Evolutionary conservation across 1,140 invertebrate genomes (phyloP), one percentile per base, ranked within the genome.

Genomic region (Lithobius niger): DNA sequence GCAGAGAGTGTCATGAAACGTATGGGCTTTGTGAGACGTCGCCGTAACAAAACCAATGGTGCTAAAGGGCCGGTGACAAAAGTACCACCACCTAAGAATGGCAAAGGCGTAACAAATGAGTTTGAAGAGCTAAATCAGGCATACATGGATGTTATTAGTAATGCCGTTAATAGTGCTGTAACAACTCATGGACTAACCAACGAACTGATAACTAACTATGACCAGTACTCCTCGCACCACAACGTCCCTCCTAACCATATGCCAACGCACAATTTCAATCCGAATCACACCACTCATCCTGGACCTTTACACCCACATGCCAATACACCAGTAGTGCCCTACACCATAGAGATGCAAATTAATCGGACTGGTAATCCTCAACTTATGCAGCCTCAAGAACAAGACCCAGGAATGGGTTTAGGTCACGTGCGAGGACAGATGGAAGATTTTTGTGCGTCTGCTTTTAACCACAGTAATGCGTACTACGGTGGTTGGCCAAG

Each of bases 1-100:
- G 48, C 48, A 4, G 48, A 50, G 27, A 50, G 48, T 19, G 48
- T 50, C 10, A 50, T 50, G 48, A 50, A 50, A 26, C 48, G 48
- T 15, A 50, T 50, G 48, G 48, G 48, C 3, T 50, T 50, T 27
- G 48, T 50, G 10, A 3, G 48, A 27, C 13, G 25, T 16, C 10
- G 48, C 16, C 25, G n/a, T 26, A 50, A 16, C 21, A 45, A 45
- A 45, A 45, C 16, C 22, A 13, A 6, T 45, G 22, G 22, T 13
- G 31, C 31, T 36, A n/a, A 36, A 10, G n/a, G 31, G 10, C 10
- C 19, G 15, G 44, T 21, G 13, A 47, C 13, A 22, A 47, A n/a
- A n/a, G n/a, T n/a, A n/a, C n/a, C 44, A 13, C 6, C 44, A 22
- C 22, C 44, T 13, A 47, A 47, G 22, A 47, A 47, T 22, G 10